Conservation (phyloP, 2,113 vertebrate species). For the Poeciliopsis prolifica region DNA sequence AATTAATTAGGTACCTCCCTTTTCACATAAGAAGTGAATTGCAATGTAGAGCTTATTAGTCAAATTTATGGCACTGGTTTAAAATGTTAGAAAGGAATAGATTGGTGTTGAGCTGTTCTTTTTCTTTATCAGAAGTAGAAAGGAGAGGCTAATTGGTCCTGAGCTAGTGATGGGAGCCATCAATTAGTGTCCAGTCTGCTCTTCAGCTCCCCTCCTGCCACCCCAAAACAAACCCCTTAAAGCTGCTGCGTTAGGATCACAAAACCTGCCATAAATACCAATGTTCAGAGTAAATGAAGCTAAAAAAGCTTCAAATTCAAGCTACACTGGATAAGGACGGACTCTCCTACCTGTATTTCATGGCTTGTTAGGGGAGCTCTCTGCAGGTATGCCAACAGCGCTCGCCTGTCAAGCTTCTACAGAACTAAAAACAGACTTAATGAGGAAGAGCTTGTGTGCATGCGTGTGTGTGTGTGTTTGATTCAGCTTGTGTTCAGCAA, state of each 20-base stretch:
- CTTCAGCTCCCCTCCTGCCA: slow-evolving; percentile 61
- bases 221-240: slow-evolving; percentile 74
- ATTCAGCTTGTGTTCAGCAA: slow-evolving; percentile 45
- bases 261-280: slow-evolving; percentile 85
- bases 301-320: slow-evolving; percentile 78
- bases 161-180: slow-evolving; percentile 78
- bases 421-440: slow-evolving; percentile 88
- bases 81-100: slow-evolving; percentile 72
- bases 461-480: slow-evolving; percentile 37
- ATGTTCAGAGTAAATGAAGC: slow-evolving; percentile 84
- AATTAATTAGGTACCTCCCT: slow-evolving; percentile 71
- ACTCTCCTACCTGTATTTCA: slow-evolving; percentile 85
- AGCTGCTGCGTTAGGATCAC: slow-evolving; percentile 81
- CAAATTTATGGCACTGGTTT: slow-evolving; percentile 77
- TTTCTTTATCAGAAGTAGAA: slow-evolving; percentile 79
- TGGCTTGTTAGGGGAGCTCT: slow-evolving; percentile 86
- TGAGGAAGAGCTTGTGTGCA: slow-evolving; percentile 78
- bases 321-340: slow-evolving; percentile 75
- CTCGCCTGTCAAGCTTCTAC: slow-evolving; percentile 82
- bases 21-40: slow-evolving; percentile 58
- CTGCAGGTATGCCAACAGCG: slow-evolving; percentile 80
- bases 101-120: slow-evolving; percentile 72
- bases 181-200: slow-evolving; percentile 78
- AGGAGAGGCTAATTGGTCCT: slow-evolving; percentile 80
- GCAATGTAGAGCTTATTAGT: slow-evolving; percentile 78